phyloP scores from a whole-genome alignment of 2,113 vertebrate genomes.

The Sorex fumeus region DNA sequence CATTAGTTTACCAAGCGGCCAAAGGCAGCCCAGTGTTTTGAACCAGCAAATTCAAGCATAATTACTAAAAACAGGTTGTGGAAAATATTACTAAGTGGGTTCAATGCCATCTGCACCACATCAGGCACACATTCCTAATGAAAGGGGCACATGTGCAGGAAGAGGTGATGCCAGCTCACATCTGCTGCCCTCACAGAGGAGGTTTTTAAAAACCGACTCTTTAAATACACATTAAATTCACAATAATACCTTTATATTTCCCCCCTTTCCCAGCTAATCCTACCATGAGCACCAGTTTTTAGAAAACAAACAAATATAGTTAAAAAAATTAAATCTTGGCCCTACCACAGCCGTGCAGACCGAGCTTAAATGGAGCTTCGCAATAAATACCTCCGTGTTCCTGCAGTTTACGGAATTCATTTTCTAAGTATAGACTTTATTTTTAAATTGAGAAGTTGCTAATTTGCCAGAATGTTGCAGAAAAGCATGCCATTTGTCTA shows the following conservation, averaged over 20 bases:
- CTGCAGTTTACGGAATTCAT: constrained; percentile 69
- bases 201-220: constrained; percentile 57
- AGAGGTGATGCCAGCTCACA: constrained; percentile 67
- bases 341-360: constrained; percentile 55
- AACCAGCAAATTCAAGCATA: constrained; percentile 39
- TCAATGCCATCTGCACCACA: constrained; percentile 65
- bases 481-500: constrained; percentile 79
- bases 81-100: constrained; percentile 77
- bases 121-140: constrained; percentile 81
- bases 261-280: constrained; percentile 48
- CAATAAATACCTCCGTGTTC: constrained; percentile 67
- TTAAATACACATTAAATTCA: constrained; percentile 78
- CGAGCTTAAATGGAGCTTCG: constrained; percentile 41
- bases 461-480: constrained; percentile 80
- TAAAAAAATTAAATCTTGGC: constrained; percentile 67
- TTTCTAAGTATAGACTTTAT: constrained; percentile 70
- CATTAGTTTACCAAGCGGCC: constrained; percentile 60
- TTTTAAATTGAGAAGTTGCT: constrained; percentile 78
- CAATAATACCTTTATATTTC: constrained; percentile 76
- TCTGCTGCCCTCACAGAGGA: constrained; percentile 76
- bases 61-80: constrained; percentile 71
- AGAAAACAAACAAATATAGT: constrained; percentile 64
- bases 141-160: constrained; percentile 67
- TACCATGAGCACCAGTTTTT: constrained; percentile 72
- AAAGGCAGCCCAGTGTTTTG: constrained; percentile 57